These are phyloP conservation scores for Brenthis daphne DNA, from an alignment of 2,888 invertebrate genomes.

Conservation along the genomic window DNA sequence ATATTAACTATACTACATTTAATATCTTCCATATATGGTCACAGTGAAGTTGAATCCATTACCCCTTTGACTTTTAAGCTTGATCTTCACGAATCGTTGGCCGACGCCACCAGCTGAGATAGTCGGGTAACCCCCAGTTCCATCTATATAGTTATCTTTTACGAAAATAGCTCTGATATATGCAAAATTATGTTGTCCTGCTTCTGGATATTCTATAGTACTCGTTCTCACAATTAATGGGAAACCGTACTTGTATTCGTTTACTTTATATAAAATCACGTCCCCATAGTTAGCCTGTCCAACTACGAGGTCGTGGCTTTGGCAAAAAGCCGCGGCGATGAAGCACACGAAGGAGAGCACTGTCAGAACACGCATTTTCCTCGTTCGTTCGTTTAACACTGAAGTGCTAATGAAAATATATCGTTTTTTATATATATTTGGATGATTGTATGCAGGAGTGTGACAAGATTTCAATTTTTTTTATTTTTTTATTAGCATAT, in stretches of 20 bases:
- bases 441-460: conserved; percentile 52
- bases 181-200: conserved; percentile 63
- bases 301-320: conserved; percentile 65
- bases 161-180: conserved; percentile 63
- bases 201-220: conserved; percentile 63
- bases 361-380: conserved; percentile 58
- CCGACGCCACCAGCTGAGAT: conserved; percentile 70
- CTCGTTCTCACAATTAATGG: conserved; percentile 63
- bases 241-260: conserved; percentile 69
- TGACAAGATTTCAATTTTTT: conserved; percentile 35
- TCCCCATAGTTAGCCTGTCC: conserved; percentile 68
- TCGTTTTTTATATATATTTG: conserved; percentile 68
- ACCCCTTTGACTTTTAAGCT: conserved; percentile 69
- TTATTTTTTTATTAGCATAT: not conserved
- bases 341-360: conserved; percentile 54
- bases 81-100: conserved; percentile 67
- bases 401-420: conserved; percentile 53
- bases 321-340: conserved; percentile 51
- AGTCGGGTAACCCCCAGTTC: conserved; percentile 65
- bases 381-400: conserved; percentile 68
- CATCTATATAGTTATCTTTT: conserved; percentile 64
- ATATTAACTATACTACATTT: conserved; percentile 42
- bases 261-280: conserved; percentile 58
- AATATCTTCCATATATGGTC: conserved; percentile 71
- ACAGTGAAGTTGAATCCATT: conserved; percentile 71